Evolutionary conservation across 2,888 invertebrate species (phyloP), one percentile per base, ranked within the genome.

Genomic region (Lasioglossum lativentre): DNA sequence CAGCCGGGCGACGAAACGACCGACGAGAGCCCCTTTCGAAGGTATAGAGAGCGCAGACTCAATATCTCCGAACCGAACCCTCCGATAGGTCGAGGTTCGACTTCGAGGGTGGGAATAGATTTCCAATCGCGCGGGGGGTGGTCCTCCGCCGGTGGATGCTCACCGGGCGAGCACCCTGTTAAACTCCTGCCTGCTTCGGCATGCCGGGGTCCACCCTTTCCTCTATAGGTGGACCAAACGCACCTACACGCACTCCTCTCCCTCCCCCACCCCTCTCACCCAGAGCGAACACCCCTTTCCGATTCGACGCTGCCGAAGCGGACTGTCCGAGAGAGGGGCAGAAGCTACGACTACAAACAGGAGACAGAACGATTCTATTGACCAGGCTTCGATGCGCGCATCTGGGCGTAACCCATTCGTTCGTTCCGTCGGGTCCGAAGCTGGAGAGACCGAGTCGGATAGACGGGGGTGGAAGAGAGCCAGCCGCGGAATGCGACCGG

Each of bases 331-430:
- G 85, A 85, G 78, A 68, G 71, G 86, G 87, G 82, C 74, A 38
- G 40, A 88, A 85, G 88, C 86, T 85, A 82, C 82, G 72, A 73
- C 81, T 72, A 87, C 87, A 82, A 88, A 90, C 89, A 91, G 89
- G 91, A 92, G 91, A 92, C 90, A 91, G 90, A 91, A 92, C 90
- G 91, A 93, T 91, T 93, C 92, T 95, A 95, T 95, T 95, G 95
- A 95, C 95, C 95, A 94, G 95, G 91, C 91, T 95, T 95, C 95
- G 95, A 95, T 95, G 95, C 94, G 95, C 95, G 95, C 95, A 95
- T 95, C 95, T 95, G 95, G 95, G 95, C 95, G 95, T 95, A 94
- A 94, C 95, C 95, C 94, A 94, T 95, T 94, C 93, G 93, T 91
- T 93, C 90, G 91, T 88, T 83, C 85, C 83, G 84, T 78, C 80